Conservation (phyloP, 2,888 invertebrate genomes). For the Cryptophagus acutangulus region DNA sequence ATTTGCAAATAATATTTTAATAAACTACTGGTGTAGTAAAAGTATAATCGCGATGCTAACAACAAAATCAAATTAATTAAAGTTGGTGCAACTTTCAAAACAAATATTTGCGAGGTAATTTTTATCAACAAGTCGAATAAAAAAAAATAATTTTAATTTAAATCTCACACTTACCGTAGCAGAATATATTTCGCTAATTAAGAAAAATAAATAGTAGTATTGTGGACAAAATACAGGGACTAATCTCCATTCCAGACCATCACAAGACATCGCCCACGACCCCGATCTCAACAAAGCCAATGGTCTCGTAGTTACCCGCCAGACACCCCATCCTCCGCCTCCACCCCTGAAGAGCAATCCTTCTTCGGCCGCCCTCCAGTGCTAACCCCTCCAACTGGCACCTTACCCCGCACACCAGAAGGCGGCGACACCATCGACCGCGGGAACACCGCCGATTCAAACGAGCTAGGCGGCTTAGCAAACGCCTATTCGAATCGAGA, state of each 20-base stretch:
- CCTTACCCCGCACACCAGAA: conserved; percentile 45
- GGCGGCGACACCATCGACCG: conserved; percentile 33
- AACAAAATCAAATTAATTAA: too few relatives aligned
- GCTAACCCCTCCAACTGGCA: conserved; percentile 48
- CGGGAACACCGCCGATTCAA: conserved; percentile 14
- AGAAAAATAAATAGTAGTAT: too few relatives aligned
- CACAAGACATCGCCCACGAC: conserved; percentile 56
- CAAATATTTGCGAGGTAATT: too few relatives aligned
- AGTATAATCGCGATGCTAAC: too few relatives aligned
- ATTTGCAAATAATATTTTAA: too few relatives aligned
- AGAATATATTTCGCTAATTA: too few relatives aligned
- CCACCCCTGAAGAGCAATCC: conserved; percentile 50
- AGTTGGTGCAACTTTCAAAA: too few relatives aligned
- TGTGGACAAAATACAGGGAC: too few relatives aligned
- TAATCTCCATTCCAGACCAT: conserved; percentile 50
- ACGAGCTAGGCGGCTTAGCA: conserved; percentile 10
- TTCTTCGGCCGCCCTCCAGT: conserved; percentile 52
- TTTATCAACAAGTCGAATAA: too few relatives aligned
- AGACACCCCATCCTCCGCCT: conserved; percentile 34
- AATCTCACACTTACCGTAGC: too few relatives aligned
- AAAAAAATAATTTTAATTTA: too few relatives aligned
- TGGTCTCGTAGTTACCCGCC: conserved; percentile 71
- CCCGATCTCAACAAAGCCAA: conserved; percentile 56
- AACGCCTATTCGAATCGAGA: background rate
- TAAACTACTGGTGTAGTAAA: too few relatives aligned